Base-by-base conservation (phyloP, 2,113 vertebrate species). In the Aix galericulata region DNA sequence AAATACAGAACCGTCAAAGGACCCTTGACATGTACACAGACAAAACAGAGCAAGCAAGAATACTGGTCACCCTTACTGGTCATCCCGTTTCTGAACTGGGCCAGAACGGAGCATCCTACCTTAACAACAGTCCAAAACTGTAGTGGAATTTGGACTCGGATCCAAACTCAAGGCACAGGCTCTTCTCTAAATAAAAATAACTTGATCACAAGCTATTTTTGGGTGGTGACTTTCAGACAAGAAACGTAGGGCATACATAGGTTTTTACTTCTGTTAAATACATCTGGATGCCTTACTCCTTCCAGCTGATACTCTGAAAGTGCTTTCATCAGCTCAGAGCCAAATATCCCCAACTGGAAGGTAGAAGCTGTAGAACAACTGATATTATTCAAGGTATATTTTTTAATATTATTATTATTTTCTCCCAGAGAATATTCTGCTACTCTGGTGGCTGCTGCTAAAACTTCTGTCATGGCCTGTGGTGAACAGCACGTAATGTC, bases 111-210 rank as follows among this genome's bases (percentile, higher is more conserved):
- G 77, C 92, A 97, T 96, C 93, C 92, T 96, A 95, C 91, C 91
- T 82, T 95, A 96, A 96, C 76, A 91, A 55, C 82, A 82, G 74
- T 29, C 69, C 78, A 83, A 86, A 94, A 44, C 88, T 77, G 58
- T 63, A 58, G 25, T 1, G 77, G 92, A 96, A 92, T 96, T 94
- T 94, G 63, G 74, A 92, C 78, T 93, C 2, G 0, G 66, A 79
- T 95, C 93, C 94, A 96, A 95, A 82, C 34, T 72, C 62, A 84
- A 80, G 81, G 92, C 90, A 89, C 95, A 91, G 71, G 74, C 88
- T 93, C 93, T 69, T 76, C 92, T 91, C 58, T 89, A 82, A 94
- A 95, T 92, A 96, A 97, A 96, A 96, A 94, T 93, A 96, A 91
- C 92, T 89, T 62, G 80, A 84, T 89, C 82, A 94, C 76, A 95